Base-by-base conservation (phyloP, 2,113 vertebrate species). In the Platanista minor region DNA sequence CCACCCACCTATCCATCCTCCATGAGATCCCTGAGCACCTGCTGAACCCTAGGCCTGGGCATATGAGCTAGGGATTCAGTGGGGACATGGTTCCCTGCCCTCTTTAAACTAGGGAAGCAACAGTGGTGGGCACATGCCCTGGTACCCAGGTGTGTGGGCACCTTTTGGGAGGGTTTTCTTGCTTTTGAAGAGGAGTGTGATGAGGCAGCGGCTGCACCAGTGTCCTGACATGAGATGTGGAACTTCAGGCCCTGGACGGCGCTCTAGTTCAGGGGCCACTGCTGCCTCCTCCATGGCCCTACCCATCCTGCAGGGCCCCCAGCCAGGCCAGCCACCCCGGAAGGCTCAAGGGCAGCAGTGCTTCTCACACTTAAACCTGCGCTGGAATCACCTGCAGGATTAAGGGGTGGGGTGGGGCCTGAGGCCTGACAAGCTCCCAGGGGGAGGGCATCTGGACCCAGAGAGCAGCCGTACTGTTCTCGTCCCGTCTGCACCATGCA, bases 191-290 rank as follows among this genome's bases (percentile, higher is more conserved):
- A 52, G 15, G 49, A 20, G 8, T 41, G 9, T 10, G 89, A 3
- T 5, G 43, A 36, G 43, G 21, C 5, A 1, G 0, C 8, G 52
- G 31, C 25, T 29, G 29, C n/a, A 18, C 33, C 33, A 0, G 7
- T 1, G 0, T 31, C 2, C 5, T 2, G 25, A 13, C 27, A 0
- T 4, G 7, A 39, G 11, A 1, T 2, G 36, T 23, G 31, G 14
- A 2, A 2, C 20, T 31, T 39, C 8, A 3, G 54, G 46, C 12
- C 21, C 29, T 3, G 1, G 49, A 8, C 6, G 8, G 43, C 0
- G 2, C 36, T 39, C 23, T 3, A 7, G 33, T 20, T 46, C 17
- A 11, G 3, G 18, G 36, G 41, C 41, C 8, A 1, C 3, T 6
- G 5, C 31, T 10, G 23, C 36, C n/a, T 14, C 36, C 75, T 9